A percentile compares a stretch with the other conserved stretches of the same genome.
These are phyloP conservation scores for Eufriesea mexicana DNA, from an alignment of 1,140 invertebrate species.

Conservation along the genomic window DNA sequence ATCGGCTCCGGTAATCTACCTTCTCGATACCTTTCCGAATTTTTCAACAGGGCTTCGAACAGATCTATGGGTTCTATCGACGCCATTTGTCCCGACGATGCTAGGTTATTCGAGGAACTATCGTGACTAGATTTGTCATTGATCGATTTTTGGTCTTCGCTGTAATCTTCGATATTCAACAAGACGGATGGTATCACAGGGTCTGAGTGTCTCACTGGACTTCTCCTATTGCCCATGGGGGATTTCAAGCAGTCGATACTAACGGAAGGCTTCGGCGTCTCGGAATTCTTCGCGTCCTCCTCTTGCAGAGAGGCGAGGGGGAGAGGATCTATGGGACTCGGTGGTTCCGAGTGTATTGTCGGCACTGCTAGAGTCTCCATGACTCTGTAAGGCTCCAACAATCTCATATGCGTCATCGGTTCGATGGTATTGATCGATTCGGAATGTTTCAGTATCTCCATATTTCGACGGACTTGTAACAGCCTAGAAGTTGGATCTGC, in stretches of 20 bases:
- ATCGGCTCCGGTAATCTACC: slow-evolving; percentile 61
- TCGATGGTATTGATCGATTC: slow-evolving; percentile 66
- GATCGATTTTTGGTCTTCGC: slow-evolving; percentile 9
- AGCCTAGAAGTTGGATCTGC: slow-evolving; percentile 48
- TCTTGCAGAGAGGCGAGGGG: slow-evolving; percentile 63
- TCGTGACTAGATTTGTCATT: slow-evolving; percentile 7
- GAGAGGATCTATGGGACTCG: slow-evolving; percentile 75
- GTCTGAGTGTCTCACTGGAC: slow-evolving; percentile 72
- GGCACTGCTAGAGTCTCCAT: slow-evolving; percentile 70
- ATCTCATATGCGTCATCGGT: slow-evolving; percentile 36
- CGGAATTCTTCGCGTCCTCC: slow-evolving; percentile 42
- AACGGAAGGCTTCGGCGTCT: not conserved
- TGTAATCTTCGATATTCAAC: slow-evolving; percentile 75
- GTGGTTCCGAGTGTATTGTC: slow-evolving; percentile 76
- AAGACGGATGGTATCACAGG: slow-evolving; percentile 74
- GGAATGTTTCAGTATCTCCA: slow-evolving; percentile 65
- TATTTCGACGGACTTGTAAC: slow-evolving; percentile 44
- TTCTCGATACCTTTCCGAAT: slow-evolving; percentile 57
- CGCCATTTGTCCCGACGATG: not conserved
- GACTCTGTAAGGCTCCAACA: slow-evolving; percentile 63
- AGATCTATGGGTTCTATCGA: slow-evolving; percentile 51
- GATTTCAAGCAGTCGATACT: slow-evolving; percentile 25
- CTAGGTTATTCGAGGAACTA: slow-evolving; percentile 3
- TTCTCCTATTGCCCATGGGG: slow-evolving; percentile 52
- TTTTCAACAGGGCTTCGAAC: slow-evolving; percentile 54